Evolutionary conservation across 2,888 invertebrate genomes (phyloP), one percentile per base, ranked within the genome.

Genomic region (Clusia tigrina): DNA sequence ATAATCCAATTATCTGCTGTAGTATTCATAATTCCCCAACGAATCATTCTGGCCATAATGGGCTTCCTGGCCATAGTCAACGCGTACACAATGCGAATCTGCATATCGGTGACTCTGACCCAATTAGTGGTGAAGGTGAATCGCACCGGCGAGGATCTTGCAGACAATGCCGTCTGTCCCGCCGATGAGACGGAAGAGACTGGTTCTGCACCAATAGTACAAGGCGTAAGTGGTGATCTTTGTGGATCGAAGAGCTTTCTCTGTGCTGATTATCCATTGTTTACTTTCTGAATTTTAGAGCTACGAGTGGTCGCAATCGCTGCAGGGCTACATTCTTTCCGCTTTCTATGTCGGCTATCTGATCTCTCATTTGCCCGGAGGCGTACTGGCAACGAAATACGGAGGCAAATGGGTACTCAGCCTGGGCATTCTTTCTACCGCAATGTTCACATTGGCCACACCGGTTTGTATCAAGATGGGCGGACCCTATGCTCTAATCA

Each of bases 261-360:
- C n/a, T n/a, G n/a, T n/a, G n/a, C n/a, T n/a, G n/a, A n/a, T n/a
- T n/a, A n/a, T n/a, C n/a, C n/a, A n/a, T n/a, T n/a, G n/a, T n/a
- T n/a, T n/a, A n/a, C n/a, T n/a, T n/a, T n/a, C n/a, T n/a, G n/a
- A n/a, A n/a, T n/a, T n/a, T n/a, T 12, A 6, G 32, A 84, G 77
- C 60, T 90, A 87, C 77, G 86, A 88, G 26, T 92, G 92, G 91
- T 86, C 86, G 62, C 87, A 89, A 76, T 81, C 86, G 56, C 86
- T 88, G 1, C 90, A 91, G 83, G 92, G 92, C 0, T 80, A 90
- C 15, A 90, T 93, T 23, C 84, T 93, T 15, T 89, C 90, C 46
- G 87, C 91, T 0, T 94, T 94, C 80, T 94, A 92, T 84, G 91
- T 91, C 85, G 93, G 94, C 1, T 94, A 94, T 82, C 87, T 93